These are phyloP conservation scores for Anas bahamensis DNA, from an alignment of 2,797 vertebrate species.

Conservation along the genomic window DNA sequence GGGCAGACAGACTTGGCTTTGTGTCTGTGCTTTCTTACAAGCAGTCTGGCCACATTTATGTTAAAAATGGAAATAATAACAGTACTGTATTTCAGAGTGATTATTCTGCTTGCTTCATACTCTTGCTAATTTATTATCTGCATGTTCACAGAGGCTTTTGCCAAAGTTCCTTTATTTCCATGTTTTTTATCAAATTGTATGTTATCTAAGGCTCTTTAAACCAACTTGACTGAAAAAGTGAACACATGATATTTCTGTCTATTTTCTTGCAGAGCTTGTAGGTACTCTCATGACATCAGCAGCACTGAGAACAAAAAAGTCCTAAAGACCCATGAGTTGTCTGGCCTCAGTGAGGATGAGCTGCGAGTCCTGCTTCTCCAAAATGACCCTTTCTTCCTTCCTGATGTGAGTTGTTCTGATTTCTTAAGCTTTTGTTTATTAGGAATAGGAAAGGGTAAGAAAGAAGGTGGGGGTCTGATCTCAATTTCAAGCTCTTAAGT, in stretches of 20 bases:
- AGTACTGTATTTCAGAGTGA: neutral
- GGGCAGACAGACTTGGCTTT: neutral
- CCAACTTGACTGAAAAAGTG: neutral
- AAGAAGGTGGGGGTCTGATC: neutral
- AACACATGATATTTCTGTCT: neutral
- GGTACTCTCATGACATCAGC: constrained; percentile 81
- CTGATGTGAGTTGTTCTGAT: constrained; percentile 83
- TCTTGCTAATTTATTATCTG: neutral
- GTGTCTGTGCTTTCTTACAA: neutral
- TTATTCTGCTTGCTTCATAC: neutral
- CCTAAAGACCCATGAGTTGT: constrained; percentile 77
- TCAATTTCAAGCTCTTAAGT: neutral
- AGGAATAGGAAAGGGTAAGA: neutral
- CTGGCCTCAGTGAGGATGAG: constrained; percentile 81
- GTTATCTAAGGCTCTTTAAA: neutral
- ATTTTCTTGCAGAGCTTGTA: constrained; percentile 80
- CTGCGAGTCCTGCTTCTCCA: constrained; percentile 90
- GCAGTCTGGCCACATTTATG: neutral
- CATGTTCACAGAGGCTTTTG: neutral
- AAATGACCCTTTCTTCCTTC: constrained; percentile 89
- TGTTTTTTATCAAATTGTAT: neutral
- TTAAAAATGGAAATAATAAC: neutral
- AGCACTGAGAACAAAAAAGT: constrained; percentile 76
- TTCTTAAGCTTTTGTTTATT: neutral
- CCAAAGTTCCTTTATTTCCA: neutral